Conservation (phyloP, 2,113 vertebrate genomes). For the Sclerurus mexicanus region DNA sequence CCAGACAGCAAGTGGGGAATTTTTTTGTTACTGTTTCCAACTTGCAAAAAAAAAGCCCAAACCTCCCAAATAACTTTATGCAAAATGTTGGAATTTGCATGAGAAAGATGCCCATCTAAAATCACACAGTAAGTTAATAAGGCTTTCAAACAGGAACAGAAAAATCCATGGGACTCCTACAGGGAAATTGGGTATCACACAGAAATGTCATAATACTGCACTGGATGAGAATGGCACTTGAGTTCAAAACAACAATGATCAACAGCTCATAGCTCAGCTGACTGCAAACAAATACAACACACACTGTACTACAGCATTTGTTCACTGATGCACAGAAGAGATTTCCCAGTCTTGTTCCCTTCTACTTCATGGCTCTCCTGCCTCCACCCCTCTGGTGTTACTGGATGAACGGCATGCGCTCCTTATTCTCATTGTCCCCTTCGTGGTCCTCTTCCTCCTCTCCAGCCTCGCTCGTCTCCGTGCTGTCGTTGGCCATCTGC, state of each 20-base stretch:
- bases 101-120: conserved; percentile 48
- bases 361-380: conserved; percentile 8
- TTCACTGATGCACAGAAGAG: conserved; percentile 79
- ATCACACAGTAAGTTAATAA: conserved; percentile 40
- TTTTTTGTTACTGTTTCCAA: neutral
- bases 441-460: conserved; percentile 98
- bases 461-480: conserved; percentile 96
- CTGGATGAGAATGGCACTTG: conserved; percentile 82
- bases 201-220: conserved; percentile 70
- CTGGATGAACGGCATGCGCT: conserved; percentile 98
- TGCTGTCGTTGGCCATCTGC: conserved; percentile 98
- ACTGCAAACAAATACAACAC: conserved; percentile 84
- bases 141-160: conserved; percentile 45
- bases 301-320: conserved; percentile 84
- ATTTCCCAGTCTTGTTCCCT: conserved; percentile 63
- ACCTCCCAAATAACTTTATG: neutral
- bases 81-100: neutral
- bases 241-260: conserved; percentile 79
- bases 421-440: conserved; percentile 94
- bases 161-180: conserved; percentile 50
- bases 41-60: conserved; percentile 16
- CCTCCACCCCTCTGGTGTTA: conserved; percentile 52
- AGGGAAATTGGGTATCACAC: neutral
- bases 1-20: neutral
- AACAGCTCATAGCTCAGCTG: conserved; percentile 82